A percentile compares a stretch with the other conserved stretches of the same genome.
These are phyloP conservation scores for Steinernema feltiae DNA, from an alignment of 1,140 invertebrate species.

Conservation along the genomic window DNA sequence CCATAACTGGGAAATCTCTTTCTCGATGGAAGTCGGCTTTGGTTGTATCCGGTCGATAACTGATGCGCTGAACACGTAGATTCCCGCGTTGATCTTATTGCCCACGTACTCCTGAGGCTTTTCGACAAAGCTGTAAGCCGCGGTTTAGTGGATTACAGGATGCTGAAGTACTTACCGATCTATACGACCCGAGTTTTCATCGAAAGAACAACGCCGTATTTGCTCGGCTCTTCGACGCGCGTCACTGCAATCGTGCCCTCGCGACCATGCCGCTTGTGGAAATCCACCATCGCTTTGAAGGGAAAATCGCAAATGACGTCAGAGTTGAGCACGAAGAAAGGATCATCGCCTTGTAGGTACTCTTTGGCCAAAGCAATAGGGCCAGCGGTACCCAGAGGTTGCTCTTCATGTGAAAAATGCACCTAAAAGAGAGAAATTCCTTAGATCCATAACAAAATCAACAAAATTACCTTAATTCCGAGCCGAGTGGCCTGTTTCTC, in stretches of 20 bases:
- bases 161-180: constrained; percentile 61
- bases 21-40: constrained; percentile 82
- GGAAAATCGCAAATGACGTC: too few species aligned
- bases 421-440: constrained; percentile 91
- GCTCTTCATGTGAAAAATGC: constrained; percentile 82
- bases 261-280: constrained; percentile 83
- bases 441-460: too few species aligned
- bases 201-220: constrained; percentile 85
- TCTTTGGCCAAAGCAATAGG: constrained; percentile 83
- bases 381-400: constrained; percentile 96
- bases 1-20: constrained; percentile 97
- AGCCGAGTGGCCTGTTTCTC: constrained; percentile 75
- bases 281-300: constrained; percentile 87
- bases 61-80: constrained; percentile 91
- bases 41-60: constrained; percentile 78
- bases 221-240: too few species aligned
- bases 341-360: constrained; percentile 65
- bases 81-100: constrained; percentile 94
- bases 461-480: constrained; percentile 47
- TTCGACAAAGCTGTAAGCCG: constrained; percentile 76
- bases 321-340: too few species aligned
- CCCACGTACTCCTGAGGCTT: constrained; percentile 98
- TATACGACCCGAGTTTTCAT: constrained; percentile 75
- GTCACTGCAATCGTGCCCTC: too few species aligned
- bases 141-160: neutral